Base-by-base conservation (phyloP, 2,113 vertebrate species). In the Cyprinodon variegatus region DNA sequence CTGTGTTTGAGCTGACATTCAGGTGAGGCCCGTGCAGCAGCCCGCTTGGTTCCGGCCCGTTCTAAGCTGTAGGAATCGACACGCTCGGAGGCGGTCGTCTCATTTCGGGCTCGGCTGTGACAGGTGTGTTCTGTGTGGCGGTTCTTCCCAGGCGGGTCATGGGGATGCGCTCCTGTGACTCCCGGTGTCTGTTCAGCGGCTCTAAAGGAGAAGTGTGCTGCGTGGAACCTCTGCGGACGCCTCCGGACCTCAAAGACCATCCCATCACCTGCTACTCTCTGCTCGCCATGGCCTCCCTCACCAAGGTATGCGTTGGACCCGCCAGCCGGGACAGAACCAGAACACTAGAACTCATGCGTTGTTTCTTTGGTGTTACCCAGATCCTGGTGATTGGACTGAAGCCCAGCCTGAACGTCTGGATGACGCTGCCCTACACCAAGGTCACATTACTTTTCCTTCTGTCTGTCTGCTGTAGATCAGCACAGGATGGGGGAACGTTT, bases 171-270 rank as follows among this genome's bases (percentile, higher is more conserved):
- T 97, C 97, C 0, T 99, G 98, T 53, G 97, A 99, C 65, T 99
- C 98, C 20, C 94, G 97, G 0, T 99, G 98, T 90, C 95, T 99
- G 60, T 99, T 99, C 92, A 99, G 98, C 63, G 98, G 98, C 60
- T 98, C 98, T 6, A 99, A 99, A 91, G 98, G 98, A 9, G 98
- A 99, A 68, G 98, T 99, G 74, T 99, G 98, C 92, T 98, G 96
- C 48, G 95, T 99, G 22, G 97, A 99, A 76, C 98, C 98, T 0
- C 83, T 99, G 5, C 96, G 96, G 15, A 94, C 96, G 9, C 96
- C 96, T 72, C 88, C 91, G 4, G 97, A 99, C 57, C 93, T 98
- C 77, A 96, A 94, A 86, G 97, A 99, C 67, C 98, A 99, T 88
- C 96, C 97, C 15, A 96, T 99, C 90, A 97, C 96, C 15, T 96